Conservation (phyloP, 2,797 vertebrate species). For the Myotis planiceps region DNA sequence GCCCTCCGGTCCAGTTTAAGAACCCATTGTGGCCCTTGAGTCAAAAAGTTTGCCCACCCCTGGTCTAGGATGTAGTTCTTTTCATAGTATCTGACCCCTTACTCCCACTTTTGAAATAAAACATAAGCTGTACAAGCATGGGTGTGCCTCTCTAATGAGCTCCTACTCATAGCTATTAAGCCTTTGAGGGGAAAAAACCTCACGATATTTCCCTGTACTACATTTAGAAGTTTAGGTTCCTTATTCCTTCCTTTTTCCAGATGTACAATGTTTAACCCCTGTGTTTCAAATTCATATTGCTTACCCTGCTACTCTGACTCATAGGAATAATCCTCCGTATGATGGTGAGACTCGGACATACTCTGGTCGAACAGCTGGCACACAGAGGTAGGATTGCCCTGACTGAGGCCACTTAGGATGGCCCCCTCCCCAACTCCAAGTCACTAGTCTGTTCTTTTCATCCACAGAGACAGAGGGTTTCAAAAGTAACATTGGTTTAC, state of each 20-base stretch:
- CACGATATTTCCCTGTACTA: background rate
- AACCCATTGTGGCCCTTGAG: too few species aligned
- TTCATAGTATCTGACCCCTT: background rate
- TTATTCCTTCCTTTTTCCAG: conserved; percentile 4
- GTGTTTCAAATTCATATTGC: background rate
- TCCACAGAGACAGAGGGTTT: background rate
- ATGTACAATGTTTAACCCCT: background rate
- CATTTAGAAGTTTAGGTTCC: background rate
- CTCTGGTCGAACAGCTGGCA: background rate
- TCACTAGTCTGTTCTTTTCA: background rate
- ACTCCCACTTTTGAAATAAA: background rate
- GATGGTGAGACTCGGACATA: too few species aligned
- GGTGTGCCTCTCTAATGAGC: background rate
- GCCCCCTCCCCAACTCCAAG: background rate
- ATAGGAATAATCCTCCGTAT: accelerated
- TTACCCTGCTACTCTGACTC: background rate
- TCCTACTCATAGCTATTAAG: background rate
- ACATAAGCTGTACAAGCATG: background rate
- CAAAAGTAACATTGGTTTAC: background rate
- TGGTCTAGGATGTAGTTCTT: background rate
- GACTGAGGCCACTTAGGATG: background rate
- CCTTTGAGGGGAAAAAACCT: background rate
- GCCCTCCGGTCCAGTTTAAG: too few species aligned
- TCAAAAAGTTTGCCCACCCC: too few species aligned
- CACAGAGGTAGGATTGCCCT: background rate